Evolutionary conservation across 1,140 invertebrate species (phyloP).

Genomic region (Thrips palmi): DNA sequence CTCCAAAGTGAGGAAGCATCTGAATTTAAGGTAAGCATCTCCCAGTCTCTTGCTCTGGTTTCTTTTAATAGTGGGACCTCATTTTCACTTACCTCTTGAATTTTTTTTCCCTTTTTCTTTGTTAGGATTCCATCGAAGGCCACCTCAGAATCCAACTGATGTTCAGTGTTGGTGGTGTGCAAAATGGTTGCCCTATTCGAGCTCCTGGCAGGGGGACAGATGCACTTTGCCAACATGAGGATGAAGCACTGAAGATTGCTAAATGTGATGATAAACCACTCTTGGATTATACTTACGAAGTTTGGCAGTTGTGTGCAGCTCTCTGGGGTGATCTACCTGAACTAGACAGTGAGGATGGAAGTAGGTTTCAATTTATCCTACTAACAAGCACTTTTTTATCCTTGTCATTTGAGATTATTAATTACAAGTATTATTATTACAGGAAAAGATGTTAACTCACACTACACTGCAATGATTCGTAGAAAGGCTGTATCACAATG

Average conservation of each 20-base stretch:
- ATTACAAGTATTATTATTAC: conserved; percentile 5
- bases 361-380: not conserved
- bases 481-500: conserved; percentile 40
- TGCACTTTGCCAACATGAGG: conserved; percentile 29
- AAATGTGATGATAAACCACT: conserved; percentile 18
- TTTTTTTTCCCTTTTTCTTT: conserved; percentile 18
- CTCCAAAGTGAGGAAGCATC: not conserved
- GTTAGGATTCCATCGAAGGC: conserved; percentile 22
- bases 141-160: conserved; percentile 31
- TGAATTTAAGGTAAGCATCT: not conserved
- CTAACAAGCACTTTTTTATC: not conserved
- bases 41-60: conserved; percentile 1
- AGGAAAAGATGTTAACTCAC: conserved; percentile 4
- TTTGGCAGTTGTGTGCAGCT: conserved; percentile 66
- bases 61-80: conserved; percentile 1
- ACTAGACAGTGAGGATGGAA: not conserved
- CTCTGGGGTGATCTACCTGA: conserved; percentile 53
- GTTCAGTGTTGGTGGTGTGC: conserved; percentile 24
- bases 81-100: conserved; percentile 2
- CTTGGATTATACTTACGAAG: conserved; percentile 28
- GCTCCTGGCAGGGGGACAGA: conserved; percentile 20
- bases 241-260: conserved; percentile 24
- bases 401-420: not conserved
- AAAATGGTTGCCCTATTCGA: conserved; percentile 27
- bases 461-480: conserved; percentile 26